Conservation (phyloP, 2,113 vertebrate species). For the Pelodiscus sinensis region DNA sequence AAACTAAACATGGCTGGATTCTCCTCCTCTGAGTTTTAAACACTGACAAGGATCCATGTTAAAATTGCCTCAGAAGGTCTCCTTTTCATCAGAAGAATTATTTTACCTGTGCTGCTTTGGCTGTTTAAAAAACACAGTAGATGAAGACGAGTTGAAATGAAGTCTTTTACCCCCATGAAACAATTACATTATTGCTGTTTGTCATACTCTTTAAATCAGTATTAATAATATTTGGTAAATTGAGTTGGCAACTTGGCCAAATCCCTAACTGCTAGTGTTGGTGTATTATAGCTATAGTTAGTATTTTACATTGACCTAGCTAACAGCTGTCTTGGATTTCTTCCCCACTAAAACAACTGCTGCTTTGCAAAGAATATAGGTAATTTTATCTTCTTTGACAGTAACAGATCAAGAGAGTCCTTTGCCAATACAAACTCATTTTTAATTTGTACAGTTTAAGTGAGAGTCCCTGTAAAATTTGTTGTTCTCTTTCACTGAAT, state of each 20-base stretch:
- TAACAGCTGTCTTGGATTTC: constrained; percentile 59
- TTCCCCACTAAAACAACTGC: constrained; percentile 60
- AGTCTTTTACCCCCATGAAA: constrained; percentile 20
- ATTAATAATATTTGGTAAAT: constrained; percentile 43
- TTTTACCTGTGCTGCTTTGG: neutral
- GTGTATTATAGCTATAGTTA: constrained; percentile 44
- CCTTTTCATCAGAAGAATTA: neutral
- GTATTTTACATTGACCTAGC: constrained; percentile 62
- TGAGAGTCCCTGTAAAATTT: constrained; percentile 49
- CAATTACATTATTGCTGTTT: neutral
- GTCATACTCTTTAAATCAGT: constrained; percentile 20
- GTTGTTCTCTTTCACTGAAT: constrained; percentile 53
- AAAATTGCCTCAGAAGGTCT: constrained; percentile 3
- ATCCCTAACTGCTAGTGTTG: constrained; percentile 43
- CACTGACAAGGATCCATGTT: neutral
- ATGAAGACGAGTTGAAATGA: constrained; percentile 6
- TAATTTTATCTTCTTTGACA: constrained; percentile 70
- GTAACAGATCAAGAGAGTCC: constrained; percentile 59
- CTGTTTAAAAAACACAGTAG: neutral
- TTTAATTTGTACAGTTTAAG: constrained; percentile 60
- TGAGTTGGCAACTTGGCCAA: constrained; percentile 2
- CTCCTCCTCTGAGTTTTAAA: constrained; percentile 17
- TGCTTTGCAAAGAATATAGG: constrained; percentile 69
- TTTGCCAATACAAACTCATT: constrained; percentile 63
- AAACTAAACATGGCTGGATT: constrained; percentile 29